Evolutionary conservation across 2,888 invertebrate species (phyloP).

Genomic region (Microchrysa polita): DNA sequence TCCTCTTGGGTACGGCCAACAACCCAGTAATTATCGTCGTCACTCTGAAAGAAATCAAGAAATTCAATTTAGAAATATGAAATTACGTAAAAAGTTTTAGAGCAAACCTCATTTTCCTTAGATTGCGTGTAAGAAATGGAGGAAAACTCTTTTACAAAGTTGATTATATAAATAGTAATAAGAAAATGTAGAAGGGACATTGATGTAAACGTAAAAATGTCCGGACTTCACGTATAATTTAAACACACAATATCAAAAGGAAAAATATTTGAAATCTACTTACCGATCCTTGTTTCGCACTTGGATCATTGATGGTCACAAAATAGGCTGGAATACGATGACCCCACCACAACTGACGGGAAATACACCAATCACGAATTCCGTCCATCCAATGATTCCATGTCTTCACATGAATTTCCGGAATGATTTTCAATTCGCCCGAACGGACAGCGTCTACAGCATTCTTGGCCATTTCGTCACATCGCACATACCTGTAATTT

Average conservation of each 20-base stretch:
- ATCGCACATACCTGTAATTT: constrained; percentile 78
- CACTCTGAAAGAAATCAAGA: constrained; percentile 56
- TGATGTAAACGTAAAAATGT: too few species aligned
- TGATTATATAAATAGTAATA: too few species aligned
- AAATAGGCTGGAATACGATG: constrained; percentile 96
- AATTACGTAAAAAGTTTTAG: neutral
- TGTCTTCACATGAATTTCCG: constrained; percentile 88
- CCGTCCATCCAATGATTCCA: constrained; percentile 98
- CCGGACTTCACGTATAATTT: neutral
- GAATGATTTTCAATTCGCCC: constrained; percentile 88
- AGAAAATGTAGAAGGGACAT: too few species aligned
- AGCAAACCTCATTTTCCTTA: constrained; percentile 22
- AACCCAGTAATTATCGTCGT: constrained; percentile 77
- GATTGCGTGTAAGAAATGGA: constrained; percentile 18
- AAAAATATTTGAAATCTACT: constrained; percentile 51
- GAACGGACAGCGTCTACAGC: constrained; percentile 83
- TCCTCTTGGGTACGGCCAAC: constrained; percentile 78
- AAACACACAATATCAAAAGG: too few species aligned
- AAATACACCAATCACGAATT: constrained; percentile 98
- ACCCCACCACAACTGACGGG: constrained; percentile 99
- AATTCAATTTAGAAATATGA: constrained; percentile 1
- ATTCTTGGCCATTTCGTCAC: constrained; percentile 86
- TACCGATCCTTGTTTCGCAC: constrained; percentile 59
- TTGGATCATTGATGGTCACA: constrained; percentile 69
- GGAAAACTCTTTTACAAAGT: too few species aligned